Evolutionary conservation across 1,140 invertebrate genomes (phyloP).

Genomic region (Orius insidiosus): DNA sequence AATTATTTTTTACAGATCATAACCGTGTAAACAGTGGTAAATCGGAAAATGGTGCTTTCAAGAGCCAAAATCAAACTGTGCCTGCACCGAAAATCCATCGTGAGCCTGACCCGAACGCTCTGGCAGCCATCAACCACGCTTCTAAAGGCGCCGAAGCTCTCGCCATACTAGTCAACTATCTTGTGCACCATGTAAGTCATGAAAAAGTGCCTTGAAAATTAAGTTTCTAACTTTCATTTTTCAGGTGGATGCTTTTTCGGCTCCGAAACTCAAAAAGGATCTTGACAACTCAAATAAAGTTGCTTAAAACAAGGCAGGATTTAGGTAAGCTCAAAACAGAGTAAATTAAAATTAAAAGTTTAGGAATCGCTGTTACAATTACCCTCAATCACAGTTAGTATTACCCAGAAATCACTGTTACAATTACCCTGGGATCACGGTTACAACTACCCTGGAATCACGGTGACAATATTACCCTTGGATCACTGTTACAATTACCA

Average conservation of each 20-base stretch:
- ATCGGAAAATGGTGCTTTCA: background rate
- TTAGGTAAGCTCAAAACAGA: conserved; percentile 26
- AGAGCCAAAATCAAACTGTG: background rate
- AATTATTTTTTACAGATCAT: conserved; percentile 18
- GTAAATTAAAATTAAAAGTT: too few species aligned
- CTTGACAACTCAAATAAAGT: conserved; percentile 24
- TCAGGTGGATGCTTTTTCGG: conserved; percentile 41
- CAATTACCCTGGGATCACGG: too few species aligned
- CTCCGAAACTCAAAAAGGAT: conserved; percentile 32
- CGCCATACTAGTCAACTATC: conserved; percentile 48
- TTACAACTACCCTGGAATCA: too few species aligned
- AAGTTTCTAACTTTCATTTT: too few species aligned
- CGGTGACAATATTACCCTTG: too few species aligned
- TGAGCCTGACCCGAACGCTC: background rate
- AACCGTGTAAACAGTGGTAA: conserved; percentile 16
- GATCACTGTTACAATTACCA: too few species aligned
- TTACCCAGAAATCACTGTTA: too few species aligned
- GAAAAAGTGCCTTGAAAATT: too few species aligned
- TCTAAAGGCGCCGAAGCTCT: conserved; percentile 42
- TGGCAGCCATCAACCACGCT: conserved; percentile 19
- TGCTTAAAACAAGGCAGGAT: conserved; percentile 27
- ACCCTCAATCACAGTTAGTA: too few species aligned
- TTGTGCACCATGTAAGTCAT: conserved; percentile 51
- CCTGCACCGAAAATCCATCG: background rate
- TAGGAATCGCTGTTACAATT: too few species aligned